Conservation (phyloP, 2,113 vertebrate genomes). For the Neolamprologus modestus region DNA sequence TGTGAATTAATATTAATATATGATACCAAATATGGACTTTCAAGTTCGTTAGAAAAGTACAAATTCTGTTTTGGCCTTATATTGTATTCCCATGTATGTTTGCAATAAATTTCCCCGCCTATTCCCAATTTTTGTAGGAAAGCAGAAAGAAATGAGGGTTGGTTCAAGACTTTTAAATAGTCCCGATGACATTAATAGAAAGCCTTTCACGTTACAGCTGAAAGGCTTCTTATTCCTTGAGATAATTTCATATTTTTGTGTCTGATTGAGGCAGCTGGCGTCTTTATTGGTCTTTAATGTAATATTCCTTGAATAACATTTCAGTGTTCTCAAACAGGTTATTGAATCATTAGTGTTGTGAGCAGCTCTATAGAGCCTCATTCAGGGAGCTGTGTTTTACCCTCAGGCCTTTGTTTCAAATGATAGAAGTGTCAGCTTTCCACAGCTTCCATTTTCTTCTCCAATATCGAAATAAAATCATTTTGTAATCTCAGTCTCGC, state of each 20-base stretch:
- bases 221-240: background rate
- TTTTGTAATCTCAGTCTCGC: background rate
- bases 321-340: background rate
- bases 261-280: background rate
- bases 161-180: background rate
- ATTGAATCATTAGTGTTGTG: background rate
- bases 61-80: background rate
- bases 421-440: background rate
- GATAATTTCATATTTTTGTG: background rate
- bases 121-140: background rate
- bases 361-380: background rate
- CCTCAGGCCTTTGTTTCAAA: background rate
- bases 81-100: background rate
- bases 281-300: background rate
- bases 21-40: background rate
- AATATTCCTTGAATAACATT: background rate
- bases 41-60: background rate
- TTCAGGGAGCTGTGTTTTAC: background rate
- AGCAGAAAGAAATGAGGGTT: background rate
- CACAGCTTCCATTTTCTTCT: background rate
- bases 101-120: rapidly evolving
- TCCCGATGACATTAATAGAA: background rate
- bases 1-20: background rate
- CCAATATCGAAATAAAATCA: background rate
- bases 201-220: background rate